Conservation (phyloP, 2,113 vertebrate species). For the Leptocoma aspasia region DNA sequence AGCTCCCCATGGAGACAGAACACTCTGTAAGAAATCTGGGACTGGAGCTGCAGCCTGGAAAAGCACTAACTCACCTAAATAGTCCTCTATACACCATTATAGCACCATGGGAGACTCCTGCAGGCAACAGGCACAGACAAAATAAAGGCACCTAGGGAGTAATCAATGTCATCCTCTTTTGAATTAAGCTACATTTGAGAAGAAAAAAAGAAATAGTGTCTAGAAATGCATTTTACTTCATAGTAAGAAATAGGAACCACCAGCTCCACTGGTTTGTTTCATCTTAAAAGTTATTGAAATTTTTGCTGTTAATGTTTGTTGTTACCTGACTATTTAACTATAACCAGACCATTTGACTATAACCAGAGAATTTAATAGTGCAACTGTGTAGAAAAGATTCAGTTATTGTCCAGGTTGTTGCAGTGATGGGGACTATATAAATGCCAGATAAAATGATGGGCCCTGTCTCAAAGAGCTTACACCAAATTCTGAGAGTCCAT, state of each 20-base stretch:
- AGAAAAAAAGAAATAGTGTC: neutral
- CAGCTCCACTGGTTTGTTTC: neutral
- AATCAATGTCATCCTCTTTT: neutral
- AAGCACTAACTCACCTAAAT: neutral
- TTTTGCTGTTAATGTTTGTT: neutral
- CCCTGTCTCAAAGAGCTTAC: neutral
- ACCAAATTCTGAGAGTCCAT: fast-evolving
- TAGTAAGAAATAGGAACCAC: neutral
- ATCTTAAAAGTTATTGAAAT: neutral
- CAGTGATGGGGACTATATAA: neutral
- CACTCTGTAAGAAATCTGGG: neutral
- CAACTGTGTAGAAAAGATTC: neutral
- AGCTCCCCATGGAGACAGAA: neutral
- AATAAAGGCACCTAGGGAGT: neutral
- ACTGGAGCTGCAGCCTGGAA: neutral
- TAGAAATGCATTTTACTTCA: neutral
- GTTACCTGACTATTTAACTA: neutral
- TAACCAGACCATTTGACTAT: neutral
- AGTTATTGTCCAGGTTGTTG: neutral
- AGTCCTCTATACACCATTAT: neutral
- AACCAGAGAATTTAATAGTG: neutral
- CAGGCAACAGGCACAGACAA: neutral
- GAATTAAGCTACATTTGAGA: neutral
- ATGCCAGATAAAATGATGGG: neutral
- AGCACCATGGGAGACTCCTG: neutral